Evolutionary conservation across 2,797 vertebrate species (phyloP).

Genomic region (Girardinus metallicus): DNA sequence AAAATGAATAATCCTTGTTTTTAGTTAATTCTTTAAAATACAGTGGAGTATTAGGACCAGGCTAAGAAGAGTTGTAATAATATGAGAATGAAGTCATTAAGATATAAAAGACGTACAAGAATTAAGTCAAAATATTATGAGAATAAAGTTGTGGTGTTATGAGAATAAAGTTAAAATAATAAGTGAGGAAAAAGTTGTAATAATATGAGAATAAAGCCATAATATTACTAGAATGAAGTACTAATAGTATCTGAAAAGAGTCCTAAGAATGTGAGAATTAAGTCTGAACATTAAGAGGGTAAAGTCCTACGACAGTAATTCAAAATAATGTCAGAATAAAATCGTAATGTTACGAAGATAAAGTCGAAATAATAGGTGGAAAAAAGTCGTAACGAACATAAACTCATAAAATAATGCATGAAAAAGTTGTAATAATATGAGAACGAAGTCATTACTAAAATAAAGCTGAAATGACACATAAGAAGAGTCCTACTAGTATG

Average conservation of each 20-base stretch:
- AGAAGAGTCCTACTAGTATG: background rate
- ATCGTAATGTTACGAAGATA: too few relatives aligned
- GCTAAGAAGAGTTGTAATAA: background rate
- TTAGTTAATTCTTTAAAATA: background rate
- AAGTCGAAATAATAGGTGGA: too few relatives aligned
- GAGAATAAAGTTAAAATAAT: too few relatives aligned
- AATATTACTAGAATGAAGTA: too few relatives aligned
- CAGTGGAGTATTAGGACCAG: background rate
- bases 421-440: background rate
- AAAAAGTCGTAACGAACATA: too few relatives aligned
- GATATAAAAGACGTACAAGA: background rate
- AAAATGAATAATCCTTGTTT: background rate
- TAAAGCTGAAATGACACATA: too few relatives aligned
- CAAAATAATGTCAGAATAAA: too few relatives aligned
- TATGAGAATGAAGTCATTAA: background rate
- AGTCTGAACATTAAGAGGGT: background rate
- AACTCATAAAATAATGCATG: too few relatives aligned
- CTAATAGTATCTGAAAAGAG: background rate
- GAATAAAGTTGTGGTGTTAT: too few relatives aligned
- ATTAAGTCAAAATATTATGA: too few relatives aligned
- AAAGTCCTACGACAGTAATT: background rate
- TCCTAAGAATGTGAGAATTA: background rate
- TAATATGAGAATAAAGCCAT: too few relatives aligned
- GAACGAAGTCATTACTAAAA: background rate
- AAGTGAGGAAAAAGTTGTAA: too few relatives aligned